These are phyloP conservation scores for Deilephila porcellus DNA, from an alignment of 2,888 invertebrate species.

Conservation along the genomic window DNA sequence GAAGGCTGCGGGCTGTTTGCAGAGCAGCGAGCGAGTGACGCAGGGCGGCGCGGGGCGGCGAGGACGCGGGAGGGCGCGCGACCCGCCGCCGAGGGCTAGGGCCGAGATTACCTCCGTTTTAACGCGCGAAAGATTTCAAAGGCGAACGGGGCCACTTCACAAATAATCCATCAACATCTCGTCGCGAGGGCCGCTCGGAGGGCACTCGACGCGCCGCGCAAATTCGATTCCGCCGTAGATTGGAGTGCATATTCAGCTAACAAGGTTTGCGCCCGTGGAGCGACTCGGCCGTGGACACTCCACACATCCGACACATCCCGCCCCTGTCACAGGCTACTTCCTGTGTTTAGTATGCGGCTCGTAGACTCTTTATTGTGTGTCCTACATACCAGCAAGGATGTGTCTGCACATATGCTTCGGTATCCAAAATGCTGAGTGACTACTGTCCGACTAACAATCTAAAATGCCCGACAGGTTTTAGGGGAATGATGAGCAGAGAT, in stretches of 20 bases:
- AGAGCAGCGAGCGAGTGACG: slow-evolving; percentile 42
- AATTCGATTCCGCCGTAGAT: slow-evolving; percentile 77
- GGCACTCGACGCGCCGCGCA: slow-evolving; percentile 61
- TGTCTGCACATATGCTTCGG: no score
- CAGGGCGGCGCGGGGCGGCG: slow-evolving; percentile 32
- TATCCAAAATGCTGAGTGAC: no score
- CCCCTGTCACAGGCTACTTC: background rate
- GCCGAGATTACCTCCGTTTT: slow-evolving; percentile 82
- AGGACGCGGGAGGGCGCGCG: slow-evolving; percentile 39
- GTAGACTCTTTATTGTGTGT: no score
- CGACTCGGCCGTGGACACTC: slow-evolving; percentile 28
- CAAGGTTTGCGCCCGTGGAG: slow-evolving; percentile 61
- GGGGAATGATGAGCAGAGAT: no score
- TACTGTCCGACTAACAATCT: no score
- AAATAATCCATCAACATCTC: slow-evolving; percentile 82
- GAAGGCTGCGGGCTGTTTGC: slow-evolving; percentile 66
- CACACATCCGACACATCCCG: slow-evolving; percentile 5
- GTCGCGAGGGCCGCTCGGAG: slow-evolving; percentile 64
- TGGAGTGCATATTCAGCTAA: slow-evolving; percentile 81
- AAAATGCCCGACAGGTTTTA: no score
- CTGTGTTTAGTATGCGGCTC: background rate
- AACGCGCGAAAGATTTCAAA: slow-evolving; percentile 83
- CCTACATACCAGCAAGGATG: no score
- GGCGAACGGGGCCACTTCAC: slow-evolving; percentile 79
- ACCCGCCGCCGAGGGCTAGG: slow-evolving; percentile 46